Evolutionary conservation across 2,888 invertebrate genomes (phyloP).

Genomic region (Catocala fraxini): DNA sequence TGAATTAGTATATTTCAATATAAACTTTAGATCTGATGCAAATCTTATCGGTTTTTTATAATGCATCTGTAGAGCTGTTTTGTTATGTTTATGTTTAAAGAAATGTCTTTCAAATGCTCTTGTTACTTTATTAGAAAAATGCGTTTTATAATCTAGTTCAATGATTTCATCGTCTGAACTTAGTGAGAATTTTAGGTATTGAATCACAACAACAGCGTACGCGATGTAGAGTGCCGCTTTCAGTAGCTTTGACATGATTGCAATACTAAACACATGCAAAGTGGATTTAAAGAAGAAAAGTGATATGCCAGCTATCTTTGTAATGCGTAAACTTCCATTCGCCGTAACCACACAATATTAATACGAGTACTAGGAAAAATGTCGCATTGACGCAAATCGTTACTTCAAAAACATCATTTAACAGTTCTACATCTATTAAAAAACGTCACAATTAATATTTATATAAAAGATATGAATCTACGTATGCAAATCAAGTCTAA

Average conservation of each 20-base stretch:
- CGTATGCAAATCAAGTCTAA: conserved; percentile 67
- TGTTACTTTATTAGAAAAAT: conserved; percentile 41
- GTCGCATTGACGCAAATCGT: too few species aligned
- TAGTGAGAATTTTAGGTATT: conserved; percentile 56
- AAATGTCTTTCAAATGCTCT: conserved; percentile 17
- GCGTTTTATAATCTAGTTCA: conserved; percentile 62
- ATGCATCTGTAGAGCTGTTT: conserved; percentile 34
- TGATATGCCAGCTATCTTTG: too few species aligned
- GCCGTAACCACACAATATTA: too few species aligned
- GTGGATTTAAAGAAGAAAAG: too few species aligned
- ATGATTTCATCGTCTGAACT: conserved; percentile 49
- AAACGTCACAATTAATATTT: not conserved
- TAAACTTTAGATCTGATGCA: conserved; percentile 68
- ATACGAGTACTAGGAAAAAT: too few species aligned
- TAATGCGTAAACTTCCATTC: too few species aligned
- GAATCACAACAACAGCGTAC: conserved; percentile 59
- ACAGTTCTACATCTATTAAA: not conserved
- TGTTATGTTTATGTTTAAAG: conserved; percentile 48
- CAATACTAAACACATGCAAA: not conserved
- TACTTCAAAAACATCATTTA: too few species aligned
- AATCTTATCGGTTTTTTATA: conserved; percentile 59
- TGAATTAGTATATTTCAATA: conserved; percentile 66
- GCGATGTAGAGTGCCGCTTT: conserved; percentile 57
- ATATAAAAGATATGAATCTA: not conserved
- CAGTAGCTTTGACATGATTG: conserved; percentile 65